phyloP scores from a whole-genome alignment of 1,140 invertebrate genomes.

The Heliconius hewitsoni region DNA sequence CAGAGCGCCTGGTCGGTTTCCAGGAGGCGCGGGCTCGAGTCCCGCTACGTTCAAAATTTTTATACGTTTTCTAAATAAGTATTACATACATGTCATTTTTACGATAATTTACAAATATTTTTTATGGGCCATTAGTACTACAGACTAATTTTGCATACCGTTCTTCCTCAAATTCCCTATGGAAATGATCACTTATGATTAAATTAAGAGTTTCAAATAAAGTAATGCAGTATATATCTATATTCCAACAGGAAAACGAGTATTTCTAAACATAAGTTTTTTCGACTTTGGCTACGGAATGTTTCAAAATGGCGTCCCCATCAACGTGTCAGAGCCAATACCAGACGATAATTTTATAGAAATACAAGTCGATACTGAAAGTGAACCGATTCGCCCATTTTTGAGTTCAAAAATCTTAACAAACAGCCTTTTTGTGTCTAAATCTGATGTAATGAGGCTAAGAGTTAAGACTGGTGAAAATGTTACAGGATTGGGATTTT shows the following conservation, averaged over 20 bases:
- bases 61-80: too few species aligned
- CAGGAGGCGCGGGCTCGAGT: too few species aligned
- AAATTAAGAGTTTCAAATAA: too few species aligned
- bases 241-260: slow-evolving; percentile 77
- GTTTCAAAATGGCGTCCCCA: slow-evolving; percentile 62
- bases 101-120: too few species aligned
- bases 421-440: slow-evolving; percentile 84
- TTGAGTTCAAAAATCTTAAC: slow-evolving; percentile 74
- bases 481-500: slow-evolving; percentile 83
- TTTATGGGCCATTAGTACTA: too few species aligned
- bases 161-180: too few species aligned
- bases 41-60: too few species aligned
- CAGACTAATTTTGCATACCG: too few species aligned
- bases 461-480: slow-evolving; percentile 82
- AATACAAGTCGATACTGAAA: slow-evolving; percentile 80
- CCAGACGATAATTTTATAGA: slow-evolving; percentile 80
- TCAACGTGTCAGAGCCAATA: slow-evolving; percentile 53
- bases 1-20: too few species aligned
- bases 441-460: slow-evolving; percentile 81
- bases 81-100: too few species aligned
- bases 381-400: slow-evolving; percentile 79
- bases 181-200: too few species aligned
- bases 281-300: slow-evolving; percentile 81
- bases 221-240: neutral
- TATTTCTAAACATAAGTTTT: slow-evolving; percentile 85